Evolutionary conservation across 2,797 vertebrate genomes (phyloP).

Genomic region (Triplophysa yarkandensis): DNA sequence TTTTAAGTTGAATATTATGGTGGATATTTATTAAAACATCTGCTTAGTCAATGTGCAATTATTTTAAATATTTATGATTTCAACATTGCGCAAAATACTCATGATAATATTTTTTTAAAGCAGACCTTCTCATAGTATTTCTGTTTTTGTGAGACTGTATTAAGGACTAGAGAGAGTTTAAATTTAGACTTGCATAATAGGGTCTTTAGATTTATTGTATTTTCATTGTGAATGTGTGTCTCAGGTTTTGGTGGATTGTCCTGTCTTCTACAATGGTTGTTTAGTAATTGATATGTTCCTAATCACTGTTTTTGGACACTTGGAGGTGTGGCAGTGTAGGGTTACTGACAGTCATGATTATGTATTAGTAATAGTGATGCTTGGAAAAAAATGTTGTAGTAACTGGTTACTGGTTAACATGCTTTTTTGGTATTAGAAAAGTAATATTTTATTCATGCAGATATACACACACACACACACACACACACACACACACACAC

Average conservation of each 20-base stretch:
- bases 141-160: constrained; percentile 1
- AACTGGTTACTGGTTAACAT: not conserved
- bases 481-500: too few species aligned
- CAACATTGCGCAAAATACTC: too few species aligned
- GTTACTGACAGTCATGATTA: not conserved
- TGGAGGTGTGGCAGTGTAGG: not conserved
- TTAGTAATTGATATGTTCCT: constrained; percentile 11
- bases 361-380: not conserved
- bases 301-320: not conserved
- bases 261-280: constrained; percentile 7
- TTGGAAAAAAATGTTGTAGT: not conserved
- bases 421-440: too few species aligned
- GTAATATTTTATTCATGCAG: too few species aligned
- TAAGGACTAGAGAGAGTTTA: not conserved
- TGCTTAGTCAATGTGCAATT: too few species aligned
- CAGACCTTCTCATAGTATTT: too few species aligned
- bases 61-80: too few species aligned
- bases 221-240: not conserved
- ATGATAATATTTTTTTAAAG: too few species aligned
- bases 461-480: too few species aligned
- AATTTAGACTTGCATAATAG: constrained; percentile 14
- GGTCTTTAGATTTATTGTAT: too few species aligned
- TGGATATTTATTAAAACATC: too few species aligned
- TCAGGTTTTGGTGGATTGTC: not conserved
- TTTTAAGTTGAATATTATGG: too few species aligned